Evolutionary conservation across 2,888 invertebrate species (phyloP), one percentile per base, ranked within the genome.

Genomic region (Phyto melanocephala): DNA sequence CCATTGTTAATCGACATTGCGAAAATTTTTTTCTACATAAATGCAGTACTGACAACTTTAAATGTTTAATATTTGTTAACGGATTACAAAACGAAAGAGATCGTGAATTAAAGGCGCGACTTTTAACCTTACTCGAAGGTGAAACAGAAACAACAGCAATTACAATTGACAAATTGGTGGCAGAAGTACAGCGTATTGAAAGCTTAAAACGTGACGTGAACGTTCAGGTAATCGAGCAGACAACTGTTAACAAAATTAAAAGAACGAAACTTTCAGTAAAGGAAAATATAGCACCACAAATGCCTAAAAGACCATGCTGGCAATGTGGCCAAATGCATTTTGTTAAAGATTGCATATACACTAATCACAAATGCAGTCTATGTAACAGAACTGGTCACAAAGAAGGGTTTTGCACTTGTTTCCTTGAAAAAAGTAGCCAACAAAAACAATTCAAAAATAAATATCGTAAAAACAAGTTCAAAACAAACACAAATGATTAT

Each of bases 21-120:
- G 80, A 81, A 80, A 56, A 80, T 47, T 85, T 84, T 35, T 40
- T 79, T 10, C 52, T 85, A 10, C 3, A 45, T 7, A 63, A 47
- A 67, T 68, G 54, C 42, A 68, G 17, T 24, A 42, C 42, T 28
- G 28, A 68, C 54, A 68, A 68, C 17, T 56, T 65, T 20, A 65
- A 65, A 50, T 65, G 65, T 24, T n/a, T 65, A 17, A 65, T 65
- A 20, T 52, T 52, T 54, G 28, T 58, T 22, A 71, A 58, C 17
- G 70, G 70, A 3, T 70, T 70, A 28, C 56, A 33, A 15, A 37
- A 10, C 3, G 70, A 70, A 13, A 56, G 33, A 33, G 56, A 70
- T 13, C 1, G 4, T 1, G 70, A 70, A 22, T 28, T 45, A 70
- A 56, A 70, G 22, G 56, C 56, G 17, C 42, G 58, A n/a, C 45